These are phyloP conservation scores for Ptychadena robeensis DNA, from an alignment of 2,797 vertebrate genomes.

Conservation along the genomic window DNA sequence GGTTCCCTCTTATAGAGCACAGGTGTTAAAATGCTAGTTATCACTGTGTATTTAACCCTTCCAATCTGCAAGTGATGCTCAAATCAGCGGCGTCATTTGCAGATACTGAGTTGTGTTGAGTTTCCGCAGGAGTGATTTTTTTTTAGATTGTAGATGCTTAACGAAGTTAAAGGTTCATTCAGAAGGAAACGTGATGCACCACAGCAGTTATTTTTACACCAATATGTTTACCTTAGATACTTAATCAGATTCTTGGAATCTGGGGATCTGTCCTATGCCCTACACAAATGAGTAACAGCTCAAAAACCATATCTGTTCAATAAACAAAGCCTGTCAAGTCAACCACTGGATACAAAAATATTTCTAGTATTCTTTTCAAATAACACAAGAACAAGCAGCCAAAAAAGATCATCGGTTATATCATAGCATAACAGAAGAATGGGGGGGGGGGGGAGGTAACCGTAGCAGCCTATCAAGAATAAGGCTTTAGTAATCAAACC, in stretches of 20 bases:
- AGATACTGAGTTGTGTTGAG: too few species aligned
- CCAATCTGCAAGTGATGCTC: neutral
- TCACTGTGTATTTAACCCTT: neutral
- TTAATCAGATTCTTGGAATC: neutral
- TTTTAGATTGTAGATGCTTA: neutral
- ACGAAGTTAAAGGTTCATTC: neutral
- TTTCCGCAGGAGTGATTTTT: too few species aligned
- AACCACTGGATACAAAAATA: neutral
- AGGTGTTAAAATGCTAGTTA: neutral
- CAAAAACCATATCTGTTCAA: neutral
- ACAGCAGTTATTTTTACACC: too few species aligned
- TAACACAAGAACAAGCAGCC: neutral
- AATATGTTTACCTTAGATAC: neutral
- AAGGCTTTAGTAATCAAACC: too few species aligned
- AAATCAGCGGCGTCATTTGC: neutral
- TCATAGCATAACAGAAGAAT: too few species aligned
- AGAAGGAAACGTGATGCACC: too few species aligned
- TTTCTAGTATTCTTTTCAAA: neutral
- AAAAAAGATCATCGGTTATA: too few species aligned
- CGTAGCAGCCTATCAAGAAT: too few species aligned
- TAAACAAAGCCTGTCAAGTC: neutral
- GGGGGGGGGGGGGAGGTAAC: too few species aligned
- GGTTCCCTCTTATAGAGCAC: neutral
- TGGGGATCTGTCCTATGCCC: neutral
- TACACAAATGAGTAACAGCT: neutral